Evolutionary conservation across 2,113 vertebrate species (phyloP), one percentile per base, ranked within the genome.

Genomic region (Phrynosoma blainvillii): DNA sequence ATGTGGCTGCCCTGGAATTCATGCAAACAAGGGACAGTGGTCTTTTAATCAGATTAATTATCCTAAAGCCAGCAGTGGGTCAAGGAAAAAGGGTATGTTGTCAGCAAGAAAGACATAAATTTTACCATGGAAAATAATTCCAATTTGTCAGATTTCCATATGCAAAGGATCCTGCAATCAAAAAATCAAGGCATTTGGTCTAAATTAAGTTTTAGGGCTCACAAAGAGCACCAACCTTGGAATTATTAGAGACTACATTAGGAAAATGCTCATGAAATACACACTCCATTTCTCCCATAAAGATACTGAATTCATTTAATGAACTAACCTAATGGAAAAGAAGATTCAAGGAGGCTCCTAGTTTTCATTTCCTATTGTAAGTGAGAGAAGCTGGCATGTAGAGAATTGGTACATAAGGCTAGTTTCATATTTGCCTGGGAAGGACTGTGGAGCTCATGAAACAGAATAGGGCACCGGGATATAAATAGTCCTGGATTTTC

Each of bases 61-160:
- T 52, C 54, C 42, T 59, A 83, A 77, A 88, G 42, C 73, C 73
- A 83, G 18, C 77, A 13, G 62, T 54, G 21, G 23, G 9, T 32
- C 30, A 70, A 77, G 30, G 32, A 86, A 12, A 36, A 23, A 23
- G 16, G n/a, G 10, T 52, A 47, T 25, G 42, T 59, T 40, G 36
- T 66, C 73, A 78, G 87, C 59, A 78, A 82, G 32, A 65, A 87
- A 88, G 87, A 81, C 81, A 78, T 73, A 27, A 59, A 78, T 68
- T 83, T 83, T 83, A 56, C 87, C 59, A 52, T 76, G 59, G n/a
- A 66, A 83, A 77, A 59, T 66, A 87, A 82, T 59, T 36, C 59
- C 36, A 76, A 62, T 56, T 40, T 78, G n/a, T 74, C 42, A 78
- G 47, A 66, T 18, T 84, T 85, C 21, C 23, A 62, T 23, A 42